Evolutionary conservation across 1,140 invertebrate genomes (phyloP), one percentile per base, ranked within the genome.

Genomic region (Dreissena rostriformis): DNA sequence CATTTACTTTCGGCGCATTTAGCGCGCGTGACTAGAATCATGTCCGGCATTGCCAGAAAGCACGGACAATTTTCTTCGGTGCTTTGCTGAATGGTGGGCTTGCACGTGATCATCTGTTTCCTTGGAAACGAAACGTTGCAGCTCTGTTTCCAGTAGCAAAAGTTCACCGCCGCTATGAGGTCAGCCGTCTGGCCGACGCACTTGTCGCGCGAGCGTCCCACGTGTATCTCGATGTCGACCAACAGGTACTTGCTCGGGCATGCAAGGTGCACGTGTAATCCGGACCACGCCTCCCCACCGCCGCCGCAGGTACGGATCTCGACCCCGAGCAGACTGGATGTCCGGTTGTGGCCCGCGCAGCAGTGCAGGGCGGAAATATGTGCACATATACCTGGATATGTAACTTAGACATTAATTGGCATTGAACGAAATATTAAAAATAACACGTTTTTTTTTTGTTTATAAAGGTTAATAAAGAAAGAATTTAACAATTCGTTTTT

Each of bases 31-130:
- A 68, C 67, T 17, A 68, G 19, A 19, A 68, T 19, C 19, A 26
- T 17, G 17, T 68, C 29, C 24, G 67, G 24, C 19, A 22, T 39
- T 2, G 19, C 19, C 24, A 28, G 17, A 28, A 68, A 68, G 26
- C 67, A 68, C 29, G 26, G 67, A 68, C 67, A 68, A 19, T 19
- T 28, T 6, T 26, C 24, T 28, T n/a, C 67, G 19, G 19, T 17
- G 19, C 15, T 17, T 15, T 68, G 19, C 19, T 63, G 19, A 22
- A 22, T 26, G 61, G 61, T 26, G 7, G 19, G 19, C 19, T 63
- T n/a, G 29, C 67, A 68, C 67, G 67, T 68, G 67, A 68, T 68
- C 67, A 68, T 68, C 26, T 68, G 19, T 26, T 17, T 26, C 24
- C 17, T 39, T 39, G 67, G 67, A 28, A 68, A 28, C 26, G 24